Evolutionary conservation across 2,797 vertebrate species (phyloP).

Genomic region (Sebastes glaucus): DNA sequence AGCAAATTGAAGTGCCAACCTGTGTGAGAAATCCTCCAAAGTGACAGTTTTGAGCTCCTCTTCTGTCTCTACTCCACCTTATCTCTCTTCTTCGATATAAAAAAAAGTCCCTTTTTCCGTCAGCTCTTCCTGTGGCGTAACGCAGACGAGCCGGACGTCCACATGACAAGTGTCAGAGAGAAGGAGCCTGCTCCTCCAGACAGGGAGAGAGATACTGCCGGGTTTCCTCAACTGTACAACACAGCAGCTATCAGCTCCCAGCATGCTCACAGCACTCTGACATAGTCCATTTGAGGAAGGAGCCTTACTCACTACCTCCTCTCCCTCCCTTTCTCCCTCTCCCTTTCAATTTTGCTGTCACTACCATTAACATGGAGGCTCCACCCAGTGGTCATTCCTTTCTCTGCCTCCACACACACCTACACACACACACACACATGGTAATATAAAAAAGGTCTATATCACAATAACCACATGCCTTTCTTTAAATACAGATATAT

Average conservation of each 20-base stretch:
- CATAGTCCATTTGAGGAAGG: slow-evolving; percentile 69
- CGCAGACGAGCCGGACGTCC: slow-evolving; percentile 15
- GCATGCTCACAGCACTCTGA: slow-evolving; percentile 63
- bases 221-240: slow-evolving; percentile 32
- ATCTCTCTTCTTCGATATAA: background rate
- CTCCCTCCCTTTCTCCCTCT: slow-evolving; percentile 35
- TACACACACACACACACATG: background rate
- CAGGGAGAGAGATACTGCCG: slow-evolving; percentile 21
- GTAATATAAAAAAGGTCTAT: background rate
- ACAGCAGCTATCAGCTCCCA: slow-evolving; percentile 48
- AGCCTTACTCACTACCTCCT: slow-evolving; percentile 56
- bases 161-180: slow-evolving; percentile 44
- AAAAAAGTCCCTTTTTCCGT: slow-evolving; percentile 19
- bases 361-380: slow-evolving; percentile 70
- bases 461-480: background rate
- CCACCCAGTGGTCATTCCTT: slow-evolving; percentile 79
- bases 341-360: slow-evolving; percentile 51
- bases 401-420: slow-evolving; percentile 27
- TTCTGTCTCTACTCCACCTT: slow-evolving; percentile 11
- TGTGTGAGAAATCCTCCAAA: slow-evolving; percentile 47
- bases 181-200: slow-evolving; percentile 57
- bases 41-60: slow-evolving; percentile 8
- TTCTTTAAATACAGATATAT: background rate
- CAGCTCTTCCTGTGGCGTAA: slow-evolving; percentile 32
- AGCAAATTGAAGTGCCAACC: slow-evolving; percentile 45